These are phyloP conservation scores for Lasioglossum leucozonium DNA, from an alignment of 2,888 invertebrate genomes.

Conservation along the genomic window DNA sequence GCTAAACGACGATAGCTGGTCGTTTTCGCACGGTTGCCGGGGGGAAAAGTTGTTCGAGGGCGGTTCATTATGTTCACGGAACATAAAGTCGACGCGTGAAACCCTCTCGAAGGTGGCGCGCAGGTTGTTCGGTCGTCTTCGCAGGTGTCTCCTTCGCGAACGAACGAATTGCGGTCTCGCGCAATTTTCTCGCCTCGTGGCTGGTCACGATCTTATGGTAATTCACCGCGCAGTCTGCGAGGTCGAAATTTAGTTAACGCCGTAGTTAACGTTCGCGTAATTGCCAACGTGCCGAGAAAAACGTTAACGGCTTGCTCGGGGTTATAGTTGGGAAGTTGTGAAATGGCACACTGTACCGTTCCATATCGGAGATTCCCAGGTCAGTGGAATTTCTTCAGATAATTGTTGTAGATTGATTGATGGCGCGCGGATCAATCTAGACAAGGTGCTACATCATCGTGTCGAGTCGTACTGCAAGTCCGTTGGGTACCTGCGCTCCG, in stretches of 20 bases:
- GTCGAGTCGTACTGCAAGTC: too few relatives aligned
- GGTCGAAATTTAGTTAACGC: constrained; percentile 54
- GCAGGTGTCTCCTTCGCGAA: constrained; percentile 61
- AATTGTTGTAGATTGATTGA: neutral
- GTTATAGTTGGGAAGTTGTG: neutral
- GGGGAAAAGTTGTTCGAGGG: constrained; percentile 33
- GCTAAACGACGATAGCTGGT: neutral
- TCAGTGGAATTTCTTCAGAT: neutral
- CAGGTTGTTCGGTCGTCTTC: constrained; percentile 31
- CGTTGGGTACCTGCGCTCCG: too few relatives aligned
- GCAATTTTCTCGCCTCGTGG: constrained; percentile 40
- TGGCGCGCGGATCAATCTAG: too few relatives aligned
- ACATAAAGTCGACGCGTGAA: constrained; percentile 73
- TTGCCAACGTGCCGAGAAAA: constrained; percentile 16
- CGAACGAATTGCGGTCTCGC: constrained; percentile 31
- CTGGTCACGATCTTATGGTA: constrained; percentile 31
- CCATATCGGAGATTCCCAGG: neutral
- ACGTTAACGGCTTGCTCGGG: neutral
- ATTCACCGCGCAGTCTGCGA: constrained; percentile 19
- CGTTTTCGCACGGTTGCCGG: constrained; percentile 35
- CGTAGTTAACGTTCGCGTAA: constrained; percentile 48
- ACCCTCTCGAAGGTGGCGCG: constrained; percentile 11
- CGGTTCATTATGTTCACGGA: constrained; percentile 67
- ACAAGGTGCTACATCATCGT: too few relatives aligned
- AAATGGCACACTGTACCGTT: neutral